Conservation (phyloP, 2,888 invertebrate species). For the Nasonovia ribisnigri region DNA sequence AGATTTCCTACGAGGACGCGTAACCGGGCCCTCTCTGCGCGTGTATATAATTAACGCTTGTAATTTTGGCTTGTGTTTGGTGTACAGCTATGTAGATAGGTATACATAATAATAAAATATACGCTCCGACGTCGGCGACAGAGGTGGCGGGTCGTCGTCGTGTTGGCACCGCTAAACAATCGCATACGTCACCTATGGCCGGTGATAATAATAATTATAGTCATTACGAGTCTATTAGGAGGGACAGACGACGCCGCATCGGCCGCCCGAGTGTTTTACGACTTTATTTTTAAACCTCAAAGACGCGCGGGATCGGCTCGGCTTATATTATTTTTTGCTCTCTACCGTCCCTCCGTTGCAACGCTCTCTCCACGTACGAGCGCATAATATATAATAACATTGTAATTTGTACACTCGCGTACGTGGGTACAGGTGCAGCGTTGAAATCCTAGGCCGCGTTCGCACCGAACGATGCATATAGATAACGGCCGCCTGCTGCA, state of each 20-base stretch:
- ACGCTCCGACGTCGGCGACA: neutral
- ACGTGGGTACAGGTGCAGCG: neutral
- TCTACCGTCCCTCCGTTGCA: neutral
- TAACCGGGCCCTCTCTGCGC: neutral
- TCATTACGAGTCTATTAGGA: slow-evolving; percentile 39
- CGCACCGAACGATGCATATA: neutral
- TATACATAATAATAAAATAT: neutral
- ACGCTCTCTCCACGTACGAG: neutral
- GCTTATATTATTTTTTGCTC: neutral
- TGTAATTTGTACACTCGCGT: neutral
- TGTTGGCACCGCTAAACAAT: slow-evolving; percentile 25
- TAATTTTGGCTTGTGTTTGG: neutral
- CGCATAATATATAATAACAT: neutral
- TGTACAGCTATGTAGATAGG: neutral
- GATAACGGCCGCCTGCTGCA: neutral
- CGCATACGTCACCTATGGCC: slow-evolving; percentile 6
- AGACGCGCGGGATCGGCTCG: neutral
- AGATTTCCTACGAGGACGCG: neutral
- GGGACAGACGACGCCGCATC: slow-evolving; percentile 8
- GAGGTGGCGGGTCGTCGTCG: neutral
- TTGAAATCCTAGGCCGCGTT: neutral
- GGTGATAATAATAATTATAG: slow-evolving; percentile 10
- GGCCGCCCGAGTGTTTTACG: slow-evolving; percentile 31
- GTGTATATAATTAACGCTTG: neutral
- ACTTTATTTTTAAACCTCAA: slow-evolving; percentile 50